Conservation (phyloP, 2,888 invertebrate genomes). For the Andrena haemorrhoa region DNA sequence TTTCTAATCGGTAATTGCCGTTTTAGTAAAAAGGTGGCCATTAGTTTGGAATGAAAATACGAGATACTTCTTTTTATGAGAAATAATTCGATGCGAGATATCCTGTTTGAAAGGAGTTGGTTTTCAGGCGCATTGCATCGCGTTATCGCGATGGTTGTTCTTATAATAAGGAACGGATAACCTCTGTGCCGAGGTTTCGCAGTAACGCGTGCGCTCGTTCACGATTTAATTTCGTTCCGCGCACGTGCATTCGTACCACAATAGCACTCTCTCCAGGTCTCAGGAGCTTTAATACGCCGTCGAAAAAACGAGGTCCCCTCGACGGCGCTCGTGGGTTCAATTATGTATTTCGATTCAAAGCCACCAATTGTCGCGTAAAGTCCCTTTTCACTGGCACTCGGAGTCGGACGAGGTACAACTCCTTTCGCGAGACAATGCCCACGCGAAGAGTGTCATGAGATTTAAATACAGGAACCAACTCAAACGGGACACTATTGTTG, state of each 20-base stretch:
- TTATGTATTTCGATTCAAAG: conserved; percentile 13
- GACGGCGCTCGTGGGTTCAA: background rate
- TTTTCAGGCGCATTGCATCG: background rate
- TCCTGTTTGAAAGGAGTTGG: background rate
- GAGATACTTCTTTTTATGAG: background rate
- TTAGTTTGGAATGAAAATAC: background rate
- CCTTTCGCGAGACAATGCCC: background rate
- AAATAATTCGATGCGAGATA: background rate
- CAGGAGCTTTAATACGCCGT: conserved; percentile 12
- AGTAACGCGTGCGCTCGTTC: conserved; percentile 11
- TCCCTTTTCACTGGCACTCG: background rate
- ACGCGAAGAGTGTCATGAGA: background rate
- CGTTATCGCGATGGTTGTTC: conserved; percentile 1
- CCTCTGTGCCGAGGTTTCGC: conserved; percentile 6
- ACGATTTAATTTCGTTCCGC: conserved; percentile 45
- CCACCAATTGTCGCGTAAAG: conserved; percentile 11
- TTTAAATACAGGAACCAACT: background rate
- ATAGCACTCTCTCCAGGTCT: conserved; percentile 23
- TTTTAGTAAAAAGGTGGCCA: background rate
- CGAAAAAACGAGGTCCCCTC: background rate
- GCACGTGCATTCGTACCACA: conserved; percentile 42
- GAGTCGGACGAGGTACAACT: background rate
- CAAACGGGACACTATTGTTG: background rate
- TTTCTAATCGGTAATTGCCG: background rate
- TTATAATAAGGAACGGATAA: background rate